Percentiles rank a stretch among this genome's conserved stretches.
Conservation (phyloP, 35 echinoderm and acorn worm genomes). For the Anneissia japonica region DNA sequence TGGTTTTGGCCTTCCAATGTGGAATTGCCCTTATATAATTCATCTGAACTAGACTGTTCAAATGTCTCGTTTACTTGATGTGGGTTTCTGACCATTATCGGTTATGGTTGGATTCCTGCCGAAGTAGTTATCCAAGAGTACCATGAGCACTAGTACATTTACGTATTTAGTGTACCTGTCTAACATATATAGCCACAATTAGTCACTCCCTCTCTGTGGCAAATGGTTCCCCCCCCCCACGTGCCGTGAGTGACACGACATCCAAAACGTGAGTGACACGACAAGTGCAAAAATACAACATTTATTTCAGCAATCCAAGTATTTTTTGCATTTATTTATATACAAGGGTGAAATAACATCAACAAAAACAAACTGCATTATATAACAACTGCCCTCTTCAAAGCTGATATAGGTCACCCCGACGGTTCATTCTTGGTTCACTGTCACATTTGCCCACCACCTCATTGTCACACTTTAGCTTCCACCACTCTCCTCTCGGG, state of each 20-base stretch:
- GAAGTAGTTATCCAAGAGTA: constrained; percentile 10
- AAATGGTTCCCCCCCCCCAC: neutral
- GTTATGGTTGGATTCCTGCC: constrained; percentile 29
- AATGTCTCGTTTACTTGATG: no score
- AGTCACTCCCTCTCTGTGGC: constrained; percentile 16
- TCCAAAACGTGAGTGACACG: constrained; percentile 36
- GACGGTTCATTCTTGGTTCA: constrained; percentile 24
- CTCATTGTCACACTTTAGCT: constrained; percentile 26
- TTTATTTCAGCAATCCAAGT: constrained; percentile 7
- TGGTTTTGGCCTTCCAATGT: no score
- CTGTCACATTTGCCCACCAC: constrained; percentile 7
- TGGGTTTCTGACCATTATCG: constrained; percentile 16
- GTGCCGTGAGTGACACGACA: constrained; percentile 19
- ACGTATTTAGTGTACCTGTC: constrained; percentile 15
- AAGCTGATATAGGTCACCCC: constrained; percentile 38
- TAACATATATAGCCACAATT: neutral
- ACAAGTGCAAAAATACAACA: constrained; percentile 28
- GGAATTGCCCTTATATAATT: no score
- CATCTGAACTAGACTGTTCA: no score
- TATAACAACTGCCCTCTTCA: constrained; percentile 25
- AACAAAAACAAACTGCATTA: neutral
- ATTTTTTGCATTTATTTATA: constrained; percentile 9
- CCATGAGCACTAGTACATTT: constrained; percentile 16
- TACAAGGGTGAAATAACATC: neutral
- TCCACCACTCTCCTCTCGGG: constrained; percentile 38